Base-by-base conservation (phyloP, 2,113 vertebrate genomes). In the Phyllopteryx taeniolatus region DNA sequence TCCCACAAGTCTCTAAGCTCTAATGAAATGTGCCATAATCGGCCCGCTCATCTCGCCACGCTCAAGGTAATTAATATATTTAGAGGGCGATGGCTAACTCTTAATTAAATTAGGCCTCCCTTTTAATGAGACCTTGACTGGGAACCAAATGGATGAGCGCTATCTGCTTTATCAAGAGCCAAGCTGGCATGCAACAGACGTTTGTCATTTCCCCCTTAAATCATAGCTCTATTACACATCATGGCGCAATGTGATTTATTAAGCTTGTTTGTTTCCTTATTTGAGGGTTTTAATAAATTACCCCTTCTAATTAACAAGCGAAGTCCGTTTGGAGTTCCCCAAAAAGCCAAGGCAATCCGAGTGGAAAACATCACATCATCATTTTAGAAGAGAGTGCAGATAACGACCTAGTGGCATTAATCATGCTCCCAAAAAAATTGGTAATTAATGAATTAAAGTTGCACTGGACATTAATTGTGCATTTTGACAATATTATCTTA, bases 41-140 rank as follows among this genome's bases (percentile, higher is more conserved):
- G 87, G 77, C 85, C 74, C 94, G 90, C 93, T 96, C 96, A 98
- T 98, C 98, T 97, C 95, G 92, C 95, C 93, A 91, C 92, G 94
- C 94, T 94, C 93, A 95, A 97, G 94, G 95, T 98, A 99, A 99
- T 98, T 98, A 98, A 98, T 97, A 95, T 94, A 95, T 93, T 96
- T 93, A 80, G 92, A 93, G 92, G 92, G 90, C 92, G 94, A 93
- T 92, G 91, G 94, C 88, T 94, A 95, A 92, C 91, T 93, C 95
- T 94, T 96, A 94, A 95, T 95, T 93, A 96, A 98, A 98, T 98
- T 95, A 96, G 93, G 93, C 87, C 94, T 94, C 89, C 87, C 95
- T 96, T 57, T n/a, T 96, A 97, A 95, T 95, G 94, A 96, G 94
- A 95, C 95, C 92, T 95, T 95, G 94, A 88, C 85, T 94, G 93